A percentile compares a stretch with the other conserved stretches of the same genome.
Evolutionary conservation across 2,797 vertebrate species (phyloP).

Genomic region (Fundulus diaphanus): DNA sequence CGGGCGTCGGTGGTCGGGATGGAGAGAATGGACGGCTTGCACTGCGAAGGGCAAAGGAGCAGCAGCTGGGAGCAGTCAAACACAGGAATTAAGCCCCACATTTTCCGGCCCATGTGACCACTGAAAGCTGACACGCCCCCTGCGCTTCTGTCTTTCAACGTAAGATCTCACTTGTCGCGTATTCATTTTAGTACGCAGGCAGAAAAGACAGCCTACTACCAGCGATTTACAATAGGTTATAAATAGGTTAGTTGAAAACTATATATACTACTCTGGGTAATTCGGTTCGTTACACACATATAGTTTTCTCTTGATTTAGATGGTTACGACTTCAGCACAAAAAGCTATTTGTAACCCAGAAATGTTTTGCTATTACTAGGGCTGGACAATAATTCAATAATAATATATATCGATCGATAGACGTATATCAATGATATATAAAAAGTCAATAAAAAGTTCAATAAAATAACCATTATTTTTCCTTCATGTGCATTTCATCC

Average conservation of each 20-base stretch:
- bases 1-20: conserved; percentile 34
- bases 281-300: neutral
- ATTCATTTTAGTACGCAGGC: neutral
- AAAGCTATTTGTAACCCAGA: neutral
- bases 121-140: conserved; percentile 66
- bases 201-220: too few species aligned
- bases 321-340: neutral
- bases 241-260: too few species aligned
- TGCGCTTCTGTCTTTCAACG: neutral
- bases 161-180: conserved; percentile 14
- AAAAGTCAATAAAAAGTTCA: too few species aligned
- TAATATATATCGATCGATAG: too few species aligned
- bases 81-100: conserved; percentile 70
- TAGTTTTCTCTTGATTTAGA: neutral
- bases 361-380: neutral
- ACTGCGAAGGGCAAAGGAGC: conserved; percentile 62
- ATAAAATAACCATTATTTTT: too few species aligned
- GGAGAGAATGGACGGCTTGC: conserved; percentile 30
- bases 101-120: conserved; percentile 79
- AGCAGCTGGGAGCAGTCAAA: conserved; percentile 70
- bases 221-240: too few species aligned
- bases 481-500: too few species aligned
- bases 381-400: too few species aligned
- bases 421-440: too few species aligned
- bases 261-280: neutral